phyloP scores from a whole-genome alignment of 2,113 vertebrate genomes.

The Emydura subglobosa region DNA sequence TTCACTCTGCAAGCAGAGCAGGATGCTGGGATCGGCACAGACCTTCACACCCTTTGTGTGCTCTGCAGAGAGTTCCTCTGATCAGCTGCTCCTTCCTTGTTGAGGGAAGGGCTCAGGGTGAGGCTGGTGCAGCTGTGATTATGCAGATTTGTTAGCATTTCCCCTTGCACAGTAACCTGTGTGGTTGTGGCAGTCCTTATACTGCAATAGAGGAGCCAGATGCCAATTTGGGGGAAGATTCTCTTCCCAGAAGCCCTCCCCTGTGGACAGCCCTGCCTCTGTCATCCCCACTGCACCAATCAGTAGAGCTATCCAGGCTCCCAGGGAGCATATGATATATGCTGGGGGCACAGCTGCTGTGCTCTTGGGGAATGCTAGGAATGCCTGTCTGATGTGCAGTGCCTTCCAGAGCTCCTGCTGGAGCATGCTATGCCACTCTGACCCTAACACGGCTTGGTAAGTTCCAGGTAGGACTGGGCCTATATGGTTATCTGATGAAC shows the following conservation, averaged over 20 bases:
- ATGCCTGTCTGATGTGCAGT: background rate
- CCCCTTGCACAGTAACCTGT: background rate
- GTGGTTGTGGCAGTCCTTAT: background rate
- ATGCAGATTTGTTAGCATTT: background rate
- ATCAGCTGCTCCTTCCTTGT: background rate
- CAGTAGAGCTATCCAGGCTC: background rate
- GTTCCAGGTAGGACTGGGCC: background rate
- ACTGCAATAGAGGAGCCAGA: background rate
- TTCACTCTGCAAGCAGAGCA: background rate
- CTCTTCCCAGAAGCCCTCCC: background rate
- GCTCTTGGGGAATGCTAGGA: background rate
- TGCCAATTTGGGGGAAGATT: background rate
- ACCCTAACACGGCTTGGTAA: background rate
- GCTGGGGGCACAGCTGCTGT: background rate
- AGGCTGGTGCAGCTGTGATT: background rate
- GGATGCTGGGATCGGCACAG: background rate
- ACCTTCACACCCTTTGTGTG: background rate
- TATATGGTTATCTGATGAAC: background rate
- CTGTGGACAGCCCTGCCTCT: background rate
- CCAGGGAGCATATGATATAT: background rate
- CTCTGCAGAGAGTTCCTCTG: background rate
- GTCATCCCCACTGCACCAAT: background rate
- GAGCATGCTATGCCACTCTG: background rate
- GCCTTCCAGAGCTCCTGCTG: background rate
- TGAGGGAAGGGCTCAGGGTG: background rate